Base-by-base conservation (phyloP, 2,888 invertebrate species). In the Argyresthia albistria region DNA sequence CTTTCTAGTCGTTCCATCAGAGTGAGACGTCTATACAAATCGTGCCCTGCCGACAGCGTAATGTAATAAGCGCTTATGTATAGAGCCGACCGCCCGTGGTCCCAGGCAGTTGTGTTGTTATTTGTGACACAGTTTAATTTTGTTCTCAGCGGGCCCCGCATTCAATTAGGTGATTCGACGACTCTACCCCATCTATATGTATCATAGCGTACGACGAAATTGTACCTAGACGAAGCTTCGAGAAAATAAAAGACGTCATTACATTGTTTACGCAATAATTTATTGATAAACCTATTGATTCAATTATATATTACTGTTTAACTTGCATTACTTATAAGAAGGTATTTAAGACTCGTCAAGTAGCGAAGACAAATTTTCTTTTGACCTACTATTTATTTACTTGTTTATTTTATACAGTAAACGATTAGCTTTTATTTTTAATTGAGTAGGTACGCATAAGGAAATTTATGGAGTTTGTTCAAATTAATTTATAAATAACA, bases 281-380 rank as follows among this genome's bases (percentile, higher is more conserved):
- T 86, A 84, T 86, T 77, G 69, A 75, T 83, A 83, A 84, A 83
- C 82, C 81, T 76, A 81, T 80, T 82, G 75, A 76, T 73, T 70
- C 25, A 49, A 76, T 72, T 73, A 75, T 69, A 75, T 69, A 60
- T 25, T 25, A 25, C 2, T 25, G 6, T 25, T 25, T 25, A 25
- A 25, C 25, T 25, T 25, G 25, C 25, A 25, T 25, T 25, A 25
- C 25, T 4, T 25, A 4, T 25, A 25, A n/a, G n/a, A n/a, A n/a
- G 64, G 65, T 69, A 68, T 66, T 55, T 73, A 68, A 69, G 60
- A 64, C 65, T 70, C 65, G 64, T 76, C 25, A 25, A 25, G 6
- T 25, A 25, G 25, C 84, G 80, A 84, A 84, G 81, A 84, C 77
- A 42, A 4, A 25, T 25, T n/a, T n/a, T n/a, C n/a, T n/a, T n/a